Evolutionary conservation across 2,113 vertebrate genomes (phyloP).

Genomic region (Platysteira castanea): DNA sequence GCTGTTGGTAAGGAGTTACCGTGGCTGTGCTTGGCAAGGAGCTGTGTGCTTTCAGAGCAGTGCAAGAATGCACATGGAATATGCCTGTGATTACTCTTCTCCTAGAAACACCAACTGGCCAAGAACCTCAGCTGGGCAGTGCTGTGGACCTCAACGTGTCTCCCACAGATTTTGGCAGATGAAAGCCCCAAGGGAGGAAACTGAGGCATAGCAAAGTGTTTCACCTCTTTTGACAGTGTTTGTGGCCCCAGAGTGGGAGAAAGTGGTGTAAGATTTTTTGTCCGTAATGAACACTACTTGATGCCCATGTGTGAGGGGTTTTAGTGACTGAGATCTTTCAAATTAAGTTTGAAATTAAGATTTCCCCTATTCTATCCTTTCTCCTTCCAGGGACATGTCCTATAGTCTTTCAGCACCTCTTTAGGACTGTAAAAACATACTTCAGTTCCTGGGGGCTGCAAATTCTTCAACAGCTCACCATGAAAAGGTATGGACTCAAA

Average conservation of each 20-base stretch:
- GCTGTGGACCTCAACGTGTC: neutral
- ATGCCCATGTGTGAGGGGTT: neutral
- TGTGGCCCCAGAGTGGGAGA: neutral
- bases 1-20: neutral
- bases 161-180: neutral
- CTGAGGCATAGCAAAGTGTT: neutral
- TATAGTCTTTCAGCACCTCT: neutral
- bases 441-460: neutral
- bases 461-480: neutral
- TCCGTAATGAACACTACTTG: neutral
- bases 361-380: neutral
- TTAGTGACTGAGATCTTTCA: rapidly evolving
- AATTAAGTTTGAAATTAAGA: neutral
- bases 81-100: neutral
- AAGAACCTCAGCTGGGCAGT: neutral
- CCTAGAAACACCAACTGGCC: neutral
- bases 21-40: neutral
- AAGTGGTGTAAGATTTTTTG: neutral
- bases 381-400: neutral
- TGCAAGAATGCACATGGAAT: neutral
- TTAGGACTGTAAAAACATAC: neutral
- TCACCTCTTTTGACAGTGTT: neutral
- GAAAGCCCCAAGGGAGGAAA: neutral
- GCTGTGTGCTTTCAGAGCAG: neutral
- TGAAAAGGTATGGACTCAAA: neutral